These are phyloP conservation scores for Apis florea DNA, from an alignment of 1,140 invertebrate species.

Conservation along the genomic window DNA sequence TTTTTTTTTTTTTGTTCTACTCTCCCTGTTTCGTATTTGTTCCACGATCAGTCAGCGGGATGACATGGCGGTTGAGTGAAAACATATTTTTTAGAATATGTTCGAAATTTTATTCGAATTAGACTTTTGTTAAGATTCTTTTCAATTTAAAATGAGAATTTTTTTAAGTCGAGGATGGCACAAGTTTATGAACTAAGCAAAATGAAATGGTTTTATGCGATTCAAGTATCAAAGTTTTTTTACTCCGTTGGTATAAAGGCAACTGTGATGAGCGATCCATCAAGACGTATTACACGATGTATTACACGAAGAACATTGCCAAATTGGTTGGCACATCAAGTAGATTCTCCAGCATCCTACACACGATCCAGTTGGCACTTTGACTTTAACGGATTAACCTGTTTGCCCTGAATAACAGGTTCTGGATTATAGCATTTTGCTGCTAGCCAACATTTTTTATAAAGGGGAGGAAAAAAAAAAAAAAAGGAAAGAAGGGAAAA, in stretches of 20 bases:
- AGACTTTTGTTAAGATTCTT: too few species aligned
- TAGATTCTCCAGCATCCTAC: background rate
- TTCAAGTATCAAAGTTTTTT: too few species aligned
- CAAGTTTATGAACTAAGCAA: too few species aligned
- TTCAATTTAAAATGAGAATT: too few species aligned
- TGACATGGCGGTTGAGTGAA: too few species aligned
- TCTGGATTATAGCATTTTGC: too few species aligned
- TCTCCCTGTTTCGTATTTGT: background rate
- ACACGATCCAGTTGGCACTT: conserved; percentile 8
- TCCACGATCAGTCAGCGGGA: too few species aligned
- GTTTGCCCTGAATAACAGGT: conserved; percentile 15
- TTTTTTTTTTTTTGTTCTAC: background rate
- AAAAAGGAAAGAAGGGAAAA: background rate
- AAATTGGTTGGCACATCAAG: conserved; percentile 25
- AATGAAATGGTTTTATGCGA: too few species aligned
- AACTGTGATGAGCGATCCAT: background rate
- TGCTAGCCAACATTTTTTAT: conserved; percentile 1
- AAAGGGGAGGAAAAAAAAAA: too few species aligned
- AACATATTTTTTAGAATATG: too few species aligned
- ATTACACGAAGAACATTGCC: conserved; percentile 5
- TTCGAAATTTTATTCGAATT: too few species aligned
- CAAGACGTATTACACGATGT: background rate
- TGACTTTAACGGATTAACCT: conserved; percentile 23
- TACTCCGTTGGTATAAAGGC: background rate
- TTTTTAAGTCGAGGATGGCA: too few species aligned